A percentile compares a stretch with the other conserved stretches of the same genome.
Conservation (phyloP, 2,888 invertebrate species). For the Metalampra italica region DNA sequence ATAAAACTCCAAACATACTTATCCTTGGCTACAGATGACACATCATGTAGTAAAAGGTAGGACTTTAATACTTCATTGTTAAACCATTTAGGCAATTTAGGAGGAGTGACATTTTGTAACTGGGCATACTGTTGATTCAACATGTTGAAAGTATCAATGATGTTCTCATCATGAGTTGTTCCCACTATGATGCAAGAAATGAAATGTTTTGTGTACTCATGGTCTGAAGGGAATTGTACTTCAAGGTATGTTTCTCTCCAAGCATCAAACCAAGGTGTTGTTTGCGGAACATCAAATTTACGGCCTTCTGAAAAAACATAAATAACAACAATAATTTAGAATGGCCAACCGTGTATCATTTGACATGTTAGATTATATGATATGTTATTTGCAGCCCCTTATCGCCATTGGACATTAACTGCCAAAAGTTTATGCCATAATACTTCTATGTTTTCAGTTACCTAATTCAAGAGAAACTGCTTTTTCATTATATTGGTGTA, state of each 20-base stretch:
- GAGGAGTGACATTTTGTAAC: slow-evolving; percentile 85
- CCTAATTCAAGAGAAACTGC: slow-evolving; percentile 78
- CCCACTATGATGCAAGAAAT: slow-evolving; percentile 89
- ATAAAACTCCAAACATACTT: slow-evolving; percentile 76
- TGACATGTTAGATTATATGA: not conserved
- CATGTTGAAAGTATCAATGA: slow-evolving; percentile 88
- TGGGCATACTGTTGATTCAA: slow-evolving; percentile 89
- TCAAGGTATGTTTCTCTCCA: slow-evolving; percentile 95
- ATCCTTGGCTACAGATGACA: slow-evolving; percentile 82
- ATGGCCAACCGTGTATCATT: no score
- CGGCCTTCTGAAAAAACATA: slow-evolving; percentile 59
- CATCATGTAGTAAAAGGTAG: slow-evolving; percentile 94
- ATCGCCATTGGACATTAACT: no score
- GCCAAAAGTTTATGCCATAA: not conserved
- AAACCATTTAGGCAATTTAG: slow-evolving; percentile 91
- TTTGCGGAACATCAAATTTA: slow-evolving; percentile 83
- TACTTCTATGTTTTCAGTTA: slow-evolving; percentile 20
- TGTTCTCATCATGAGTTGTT: slow-evolving; percentile 85
- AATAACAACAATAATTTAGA: no score
- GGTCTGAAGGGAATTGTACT: slow-evolving; percentile 93
- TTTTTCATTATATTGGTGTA: slow-evolving; percentile 75
- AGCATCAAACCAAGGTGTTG: slow-evolving; percentile 96
- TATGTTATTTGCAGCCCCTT: not conserved
- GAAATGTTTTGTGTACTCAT: slow-evolving; percentile 96
- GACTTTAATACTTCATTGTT: slow-evolving; percentile 89